Percentiles rank a stretch among this genome's conserved stretches.
Conservation (phyloP, 35 echinoderm and acorn worm species). For the Amphiura filiformis region DNA sequence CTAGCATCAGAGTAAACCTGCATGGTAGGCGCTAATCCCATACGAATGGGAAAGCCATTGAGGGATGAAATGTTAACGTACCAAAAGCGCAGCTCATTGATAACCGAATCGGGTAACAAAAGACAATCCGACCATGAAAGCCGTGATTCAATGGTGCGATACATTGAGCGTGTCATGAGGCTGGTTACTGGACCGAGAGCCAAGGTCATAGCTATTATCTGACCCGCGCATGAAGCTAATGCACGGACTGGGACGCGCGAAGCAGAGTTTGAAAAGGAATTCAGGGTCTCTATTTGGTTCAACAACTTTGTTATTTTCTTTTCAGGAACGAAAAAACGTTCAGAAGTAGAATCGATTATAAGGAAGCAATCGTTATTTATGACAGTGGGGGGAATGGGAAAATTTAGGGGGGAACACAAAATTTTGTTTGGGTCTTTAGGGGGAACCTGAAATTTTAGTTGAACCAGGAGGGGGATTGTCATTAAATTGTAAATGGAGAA, state of each 20-base stretch:
- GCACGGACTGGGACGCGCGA: neutral
- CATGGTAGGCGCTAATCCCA: neutral
- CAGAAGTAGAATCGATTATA: constrained; percentile 14
- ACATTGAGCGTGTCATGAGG: neutral
- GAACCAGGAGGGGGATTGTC: too few relatives aligned
- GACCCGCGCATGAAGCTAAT: constrained; percentile 13
- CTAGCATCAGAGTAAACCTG: constrained; percentile 41
- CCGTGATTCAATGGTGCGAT: neutral
- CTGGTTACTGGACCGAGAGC: constrained; percentile 18
- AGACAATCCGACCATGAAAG: neutral
- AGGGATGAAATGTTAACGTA: neutral
- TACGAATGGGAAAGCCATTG: constrained; percentile 20
- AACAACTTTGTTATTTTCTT: constrained; percentile 5
- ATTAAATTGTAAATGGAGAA: too few relatives aligned
- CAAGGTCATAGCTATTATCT: constrained; percentile 15
- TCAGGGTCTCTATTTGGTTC: neutral
- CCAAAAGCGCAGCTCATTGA: neutral
- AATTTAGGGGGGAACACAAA: too few relatives aligned
- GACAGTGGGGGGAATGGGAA: too few relatives aligned
- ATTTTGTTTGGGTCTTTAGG: too few relatives aligned
- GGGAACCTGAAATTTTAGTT: too few relatives aligned
- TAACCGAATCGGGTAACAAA: too few relatives aligned
- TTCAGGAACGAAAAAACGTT: constrained; percentile 13
- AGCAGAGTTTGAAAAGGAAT: neutral
- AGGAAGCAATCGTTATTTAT: neutral